These are phyloP conservation scores for Argyrosomus regius DNA, from an alignment of 2,797 vertebrate species.

Conservation along the genomic window DNA sequence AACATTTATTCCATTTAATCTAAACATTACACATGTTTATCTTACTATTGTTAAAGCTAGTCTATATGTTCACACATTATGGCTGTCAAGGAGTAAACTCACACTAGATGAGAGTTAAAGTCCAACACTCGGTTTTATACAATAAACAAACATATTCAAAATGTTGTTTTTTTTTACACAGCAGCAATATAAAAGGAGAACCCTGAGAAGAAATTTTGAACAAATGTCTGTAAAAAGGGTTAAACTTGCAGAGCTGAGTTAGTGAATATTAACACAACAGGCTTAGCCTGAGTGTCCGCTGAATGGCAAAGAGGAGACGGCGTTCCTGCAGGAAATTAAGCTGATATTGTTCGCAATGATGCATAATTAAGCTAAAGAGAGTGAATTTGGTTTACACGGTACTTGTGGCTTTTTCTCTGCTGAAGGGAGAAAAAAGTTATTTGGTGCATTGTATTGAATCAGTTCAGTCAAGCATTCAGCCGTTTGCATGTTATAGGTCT, in stretches of 20 bases:
- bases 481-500: background rate
- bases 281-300: background rate
- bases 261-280: slow-evolving; percentile 10
- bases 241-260: background rate
- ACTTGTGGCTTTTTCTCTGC: background rate
- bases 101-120: background rate
- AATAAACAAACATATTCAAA: background rate
- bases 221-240: background rate
- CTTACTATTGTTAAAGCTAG: no score
- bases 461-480: slow-evolving; percentile 12
- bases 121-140: background rate
- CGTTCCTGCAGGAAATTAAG: slow-evolving; percentile 44
- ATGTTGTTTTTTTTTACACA: background rate
- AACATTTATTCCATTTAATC: background rate
- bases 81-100: background rate
- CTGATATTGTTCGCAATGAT: slow-evolving; percentile 7
- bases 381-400: background rate
- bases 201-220: background rate
- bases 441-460: slow-evolving; percentile 4
- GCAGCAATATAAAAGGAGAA: background rate
- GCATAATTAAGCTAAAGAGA: slow-evolving; percentile 26
- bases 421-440: slow-evolving; percentile 26
- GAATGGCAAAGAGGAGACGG: slow-evolving; percentile 1
- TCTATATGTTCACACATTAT: no score
- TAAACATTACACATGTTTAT: background rate